Percentiles rank a stretch among this genome's conserved stretches.
Conservation (phyloP, 2,113 vertebrate genomes). For the Otolemur garnettii region DNA sequence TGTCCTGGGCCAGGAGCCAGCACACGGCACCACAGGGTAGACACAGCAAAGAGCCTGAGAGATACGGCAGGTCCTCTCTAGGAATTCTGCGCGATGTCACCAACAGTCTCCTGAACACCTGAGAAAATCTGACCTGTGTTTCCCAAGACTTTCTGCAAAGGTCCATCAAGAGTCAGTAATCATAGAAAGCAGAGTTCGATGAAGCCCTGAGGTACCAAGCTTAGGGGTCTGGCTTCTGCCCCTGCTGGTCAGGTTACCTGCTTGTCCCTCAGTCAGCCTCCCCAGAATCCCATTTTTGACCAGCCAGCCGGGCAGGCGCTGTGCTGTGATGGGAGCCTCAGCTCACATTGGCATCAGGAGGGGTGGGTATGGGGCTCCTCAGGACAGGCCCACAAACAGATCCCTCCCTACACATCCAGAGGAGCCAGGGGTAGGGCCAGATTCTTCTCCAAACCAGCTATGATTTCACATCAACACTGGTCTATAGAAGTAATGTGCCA, state of each 20-base stretch:
- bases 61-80: background rate
- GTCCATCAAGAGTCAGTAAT: background rate
- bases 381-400: background rate
- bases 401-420: too few relatives aligned
- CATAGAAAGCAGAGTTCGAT: too few relatives aligned
- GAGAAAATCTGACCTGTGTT: background rate
- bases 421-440: background rate
- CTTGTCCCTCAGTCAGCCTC: background rate
- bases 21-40: background rate
- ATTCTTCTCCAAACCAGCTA: background rate
- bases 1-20: background rate
- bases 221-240: background rate
- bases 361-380: too few relatives aligned
- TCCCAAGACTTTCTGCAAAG: background rate
- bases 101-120: background rate
- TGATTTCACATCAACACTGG: background rate
- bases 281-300: background rate
- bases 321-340: background rate
- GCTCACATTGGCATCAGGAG: rapidly evolving
- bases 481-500: rapidly evolving
- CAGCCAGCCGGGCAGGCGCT: too few relatives aligned
- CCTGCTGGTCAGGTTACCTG: too few relatives aligned
- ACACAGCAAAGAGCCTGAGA: background rate
- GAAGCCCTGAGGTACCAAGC: background rate
- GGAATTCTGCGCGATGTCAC: rapidly evolving